Conservation (phyloP, 2,797 vertebrate species). For the Sorex maritimensis region DNA sequence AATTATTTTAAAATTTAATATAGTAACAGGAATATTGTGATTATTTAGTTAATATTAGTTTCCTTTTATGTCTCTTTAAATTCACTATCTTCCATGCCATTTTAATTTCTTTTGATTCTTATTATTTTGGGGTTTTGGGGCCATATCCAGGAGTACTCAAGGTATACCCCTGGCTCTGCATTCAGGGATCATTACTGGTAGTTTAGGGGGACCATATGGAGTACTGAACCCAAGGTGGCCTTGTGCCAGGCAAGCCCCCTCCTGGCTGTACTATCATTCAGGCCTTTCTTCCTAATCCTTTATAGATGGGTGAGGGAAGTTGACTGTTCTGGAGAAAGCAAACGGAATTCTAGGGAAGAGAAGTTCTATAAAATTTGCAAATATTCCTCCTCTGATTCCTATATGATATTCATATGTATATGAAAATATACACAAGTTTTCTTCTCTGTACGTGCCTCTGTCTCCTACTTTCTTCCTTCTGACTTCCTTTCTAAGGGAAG, state of each 20-base stretch:
- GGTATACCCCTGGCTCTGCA: no score
- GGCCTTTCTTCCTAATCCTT: background rate
- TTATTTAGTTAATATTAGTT: constrained; percentile 39
- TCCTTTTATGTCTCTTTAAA: background rate
- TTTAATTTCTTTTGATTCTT: no score
- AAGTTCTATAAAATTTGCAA: background rate
- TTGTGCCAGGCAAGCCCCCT: no score
- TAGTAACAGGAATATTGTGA: background rate
- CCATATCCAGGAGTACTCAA: no score
- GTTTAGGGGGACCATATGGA: no score
- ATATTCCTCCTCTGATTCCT: background rate
- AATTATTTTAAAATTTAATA: constrained; percentile 2
- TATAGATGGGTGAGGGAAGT: background rate
- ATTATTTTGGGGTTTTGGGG: no score
- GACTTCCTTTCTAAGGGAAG: no score
- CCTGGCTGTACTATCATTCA: no score
- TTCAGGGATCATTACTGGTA: no score
- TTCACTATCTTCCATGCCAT: background rate
- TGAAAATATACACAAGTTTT: background rate
- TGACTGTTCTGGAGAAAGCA: background rate
- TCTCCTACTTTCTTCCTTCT: no score
- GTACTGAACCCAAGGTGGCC: no score
- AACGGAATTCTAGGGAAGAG: constrained; percentile 3
- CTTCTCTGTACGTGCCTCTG: no score
- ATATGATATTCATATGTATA: background rate